These are phyloP conservation scores for Ptilodon capucinus DNA, from an alignment of 2,888 invertebrate species.

Conservation along the genomic window DNA sequence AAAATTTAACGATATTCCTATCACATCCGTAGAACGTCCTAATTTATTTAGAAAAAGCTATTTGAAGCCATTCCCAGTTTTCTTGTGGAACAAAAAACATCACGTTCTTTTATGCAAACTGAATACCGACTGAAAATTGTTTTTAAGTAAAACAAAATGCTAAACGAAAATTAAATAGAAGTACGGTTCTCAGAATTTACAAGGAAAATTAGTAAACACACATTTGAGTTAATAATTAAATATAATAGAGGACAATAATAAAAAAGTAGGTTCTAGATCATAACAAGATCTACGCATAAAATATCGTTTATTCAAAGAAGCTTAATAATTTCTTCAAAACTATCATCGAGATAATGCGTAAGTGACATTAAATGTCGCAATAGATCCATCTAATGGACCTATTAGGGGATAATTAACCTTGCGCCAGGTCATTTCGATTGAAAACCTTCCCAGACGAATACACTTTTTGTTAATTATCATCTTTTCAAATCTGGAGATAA, in stretches of 20 bases:
- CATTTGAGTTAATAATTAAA: no score
- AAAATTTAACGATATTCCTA: no score
- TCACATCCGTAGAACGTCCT: no score
- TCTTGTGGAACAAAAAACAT: not conserved
- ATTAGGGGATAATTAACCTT: slow-evolving; percentile 30
- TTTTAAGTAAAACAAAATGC: not conserved
- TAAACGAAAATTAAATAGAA: not conserved
- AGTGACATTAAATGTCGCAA: slow-evolving; percentile 14
- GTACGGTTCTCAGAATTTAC: not conserved
- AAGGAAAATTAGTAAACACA: no score
- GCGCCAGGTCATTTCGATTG: slow-evolving; percentile 17
- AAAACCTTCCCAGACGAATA: slow-evolving; percentile 9
- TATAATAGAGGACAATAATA: no score
- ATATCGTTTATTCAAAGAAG: no score
- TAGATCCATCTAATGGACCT: slow-evolving; percentile 17
- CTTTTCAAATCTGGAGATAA: slow-evolving; percentile 12
- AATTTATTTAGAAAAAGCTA: not conserved
- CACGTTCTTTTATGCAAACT: not conserved
- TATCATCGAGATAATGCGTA: not conserved
- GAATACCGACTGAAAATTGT: not conserved
- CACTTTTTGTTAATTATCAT: slow-evolving; percentile 19
- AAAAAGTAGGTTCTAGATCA: no score
- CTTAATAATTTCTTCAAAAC: not conserved
- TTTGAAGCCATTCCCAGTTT: not conserved
- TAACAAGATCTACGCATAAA: no score